A percentile compares a stretch with the other conserved stretches of the same genome.
These are phyloP conservation scores for Macquaria ambigua DNA, from an alignment of 2,113 vertebrate species.

Conservation along the genomic window DNA sequence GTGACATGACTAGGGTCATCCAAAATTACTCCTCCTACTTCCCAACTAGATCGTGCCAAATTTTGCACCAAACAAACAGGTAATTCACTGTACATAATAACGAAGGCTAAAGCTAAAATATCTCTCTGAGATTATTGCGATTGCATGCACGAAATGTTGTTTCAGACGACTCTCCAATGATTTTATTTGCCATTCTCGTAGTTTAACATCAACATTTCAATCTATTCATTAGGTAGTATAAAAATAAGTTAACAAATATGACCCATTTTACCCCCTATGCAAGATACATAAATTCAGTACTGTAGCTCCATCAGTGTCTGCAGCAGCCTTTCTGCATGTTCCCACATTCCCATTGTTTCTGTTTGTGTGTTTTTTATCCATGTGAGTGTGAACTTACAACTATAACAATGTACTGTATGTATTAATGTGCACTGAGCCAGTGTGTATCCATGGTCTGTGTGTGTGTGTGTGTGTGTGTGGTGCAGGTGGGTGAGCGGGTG, in stretches of 20 bases:
- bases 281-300: background rate
- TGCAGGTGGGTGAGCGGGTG: constrained; percentile 76
- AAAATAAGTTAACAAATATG: background rate
- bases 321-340: background rate
- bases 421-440: constrained; percentile 14
- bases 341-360: constrained; percentile 4
- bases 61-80: background rate
- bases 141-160: background rate
- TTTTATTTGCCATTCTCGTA: background rate
- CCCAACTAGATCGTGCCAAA: background rate
- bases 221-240: background rate
- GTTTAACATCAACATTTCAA: no score
- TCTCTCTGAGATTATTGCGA: background rate
- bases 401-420: background rate
- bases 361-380: background rate
- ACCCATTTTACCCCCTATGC: background rate
- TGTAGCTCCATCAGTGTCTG: background rate
- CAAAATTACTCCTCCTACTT: background rate
- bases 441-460: background rate
- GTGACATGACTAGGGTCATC: background rate
- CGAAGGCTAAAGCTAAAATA: background rate
- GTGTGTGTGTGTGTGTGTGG: constrained; percentile 11
- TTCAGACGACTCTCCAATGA: background rate
- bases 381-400: constrained; percentile 13
- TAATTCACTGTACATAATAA: background rate